These are phyloP conservation scores for Boleophthalmus pectinirostris DNA, from an alignment of 2,113 vertebrate species.

Conservation along the genomic window DNA sequence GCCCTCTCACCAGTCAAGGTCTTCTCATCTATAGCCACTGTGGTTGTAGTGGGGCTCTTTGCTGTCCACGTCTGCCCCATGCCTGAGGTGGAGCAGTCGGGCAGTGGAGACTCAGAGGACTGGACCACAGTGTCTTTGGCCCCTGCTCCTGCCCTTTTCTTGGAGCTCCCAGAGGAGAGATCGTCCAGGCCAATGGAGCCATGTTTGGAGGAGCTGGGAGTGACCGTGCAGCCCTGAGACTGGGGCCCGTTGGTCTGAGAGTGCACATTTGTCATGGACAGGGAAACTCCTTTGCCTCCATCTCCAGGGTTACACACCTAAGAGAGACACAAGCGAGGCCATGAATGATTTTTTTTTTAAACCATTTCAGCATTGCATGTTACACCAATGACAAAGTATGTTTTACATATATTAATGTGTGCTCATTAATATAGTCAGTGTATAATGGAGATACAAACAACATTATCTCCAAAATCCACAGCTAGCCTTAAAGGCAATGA, in stretches of 20 bases:
- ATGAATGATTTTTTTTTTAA: neutral
- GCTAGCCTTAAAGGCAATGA: neutral
- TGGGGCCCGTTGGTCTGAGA: constrained; percentile 95
- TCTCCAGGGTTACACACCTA: constrained; percentile 90
- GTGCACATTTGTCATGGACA: constrained; percentile 93
- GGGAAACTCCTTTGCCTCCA: constrained; percentile 67
- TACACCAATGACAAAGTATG: neutral
- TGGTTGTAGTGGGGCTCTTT: constrained; percentile 38
- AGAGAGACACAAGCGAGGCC: neutral
- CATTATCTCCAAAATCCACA: neutral
- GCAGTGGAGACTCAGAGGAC: constrained; percentile 80
- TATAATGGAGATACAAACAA: neutral
- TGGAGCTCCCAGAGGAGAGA: constrained; percentile 69
- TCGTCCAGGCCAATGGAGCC: constrained; percentile 73
- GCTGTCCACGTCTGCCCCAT: constrained; percentile 83
- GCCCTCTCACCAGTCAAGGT: constrained; percentile 14
- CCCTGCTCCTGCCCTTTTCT: constrained; percentile 69
- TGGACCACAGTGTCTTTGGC: constrained; percentile 70
- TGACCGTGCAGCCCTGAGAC: constrained; percentile 82
- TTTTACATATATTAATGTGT: too few relatives aligned
- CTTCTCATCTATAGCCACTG: constrained; percentile 25
- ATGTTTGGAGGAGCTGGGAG: constrained; percentile 88
- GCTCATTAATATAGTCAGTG: too few relatives aligned
- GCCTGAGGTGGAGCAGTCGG: constrained; percentile 85
- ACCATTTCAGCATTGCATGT: neutral